Evolutionary conservation across 1,140 invertebrate species (phyloP).

Genomic region (Anoplophora glabripennis): DNA sequence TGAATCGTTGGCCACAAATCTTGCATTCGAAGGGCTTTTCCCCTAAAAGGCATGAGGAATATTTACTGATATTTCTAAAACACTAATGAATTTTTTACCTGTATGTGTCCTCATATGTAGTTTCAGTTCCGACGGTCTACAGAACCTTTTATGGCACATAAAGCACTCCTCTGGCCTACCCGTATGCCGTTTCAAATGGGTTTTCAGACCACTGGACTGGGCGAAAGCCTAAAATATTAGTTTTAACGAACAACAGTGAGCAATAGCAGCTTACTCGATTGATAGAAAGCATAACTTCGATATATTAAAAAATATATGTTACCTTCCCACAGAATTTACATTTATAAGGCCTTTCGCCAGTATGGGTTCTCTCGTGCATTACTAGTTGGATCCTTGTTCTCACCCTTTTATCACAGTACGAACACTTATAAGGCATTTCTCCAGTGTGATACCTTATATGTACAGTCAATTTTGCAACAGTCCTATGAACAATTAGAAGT

Average conservation of each 20-base stretch:
- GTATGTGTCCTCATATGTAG: conserved; percentile 41
- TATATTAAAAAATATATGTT: neutral
- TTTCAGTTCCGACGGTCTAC: conserved; percentile 36
- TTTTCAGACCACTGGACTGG: conserved; percentile 36
- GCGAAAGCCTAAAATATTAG: conserved; percentile 32
- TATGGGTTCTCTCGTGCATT: conserved; percentile 27
- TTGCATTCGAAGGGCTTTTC: conserved; percentile 40
- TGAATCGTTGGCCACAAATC: conserved; percentile 33
- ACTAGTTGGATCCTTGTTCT: conserved; percentile 12
- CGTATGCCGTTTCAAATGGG: conserved; percentile 38
- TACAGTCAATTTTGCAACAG: conserved; percentile 7
- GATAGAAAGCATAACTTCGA: neutral
- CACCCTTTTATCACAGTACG: conserved; percentile 16
- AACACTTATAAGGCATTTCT: conserved; percentile 18
- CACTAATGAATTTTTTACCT: conserved; percentile 19
- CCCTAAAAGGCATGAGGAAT: conserved; percentile 22
- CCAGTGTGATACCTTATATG: conserved; percentile 18
- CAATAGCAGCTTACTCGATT: neutral
- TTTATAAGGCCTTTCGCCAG: conserved; percentile 28
- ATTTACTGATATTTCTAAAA: neutral
- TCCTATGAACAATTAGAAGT: conserved; percentile 3
- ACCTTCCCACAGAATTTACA: conserved; percentile 33
- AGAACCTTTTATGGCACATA: conserved; percentile 38
- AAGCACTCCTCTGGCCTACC: conserved; percentile 35
- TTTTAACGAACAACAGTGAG: neutral